Evolutionary conservation across 2,888 invertebrate species (phyloP).

Genomic region (Cantharis nigra): DNA sequence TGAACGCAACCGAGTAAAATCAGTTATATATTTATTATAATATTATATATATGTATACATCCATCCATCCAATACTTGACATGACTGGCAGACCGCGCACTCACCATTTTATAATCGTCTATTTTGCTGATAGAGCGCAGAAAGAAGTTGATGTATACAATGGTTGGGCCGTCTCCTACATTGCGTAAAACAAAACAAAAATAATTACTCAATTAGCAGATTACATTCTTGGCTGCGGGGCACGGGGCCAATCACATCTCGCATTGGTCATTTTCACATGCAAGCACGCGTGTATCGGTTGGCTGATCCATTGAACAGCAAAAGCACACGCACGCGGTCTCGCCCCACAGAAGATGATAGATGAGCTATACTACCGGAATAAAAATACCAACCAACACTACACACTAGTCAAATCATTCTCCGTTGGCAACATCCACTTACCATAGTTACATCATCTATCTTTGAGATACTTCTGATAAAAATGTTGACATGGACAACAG

Average conservation of each 20-base stretch:
- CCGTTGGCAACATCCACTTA: conserved; percentile 68
- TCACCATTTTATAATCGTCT: conserved; percentile 99
- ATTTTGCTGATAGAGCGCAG: conserved; percentile 98
- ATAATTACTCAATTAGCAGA: conserved; percentile 35
- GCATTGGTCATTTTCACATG: conserved; percentile 51
- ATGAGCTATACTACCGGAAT: conserved; percentile 32
- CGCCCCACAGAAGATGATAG: conserved; percentile 40
- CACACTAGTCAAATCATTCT: conserved; percentile 41
- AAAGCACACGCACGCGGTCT: conserved; percentile 48
- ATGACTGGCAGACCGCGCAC: conserved; percentile 61
- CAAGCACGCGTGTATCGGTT: conserved; percentile 41
- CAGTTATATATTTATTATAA: conserved; percentile 11
- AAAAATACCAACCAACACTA: conserved; percentile 45
- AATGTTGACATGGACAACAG: conserved; percentile 96
- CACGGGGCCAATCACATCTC: conserved; percentile 54
- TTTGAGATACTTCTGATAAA: conserved; percentile 98
- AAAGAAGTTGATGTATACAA: conserved; percentile 92
- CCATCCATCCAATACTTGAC: conserved; percentile 53
- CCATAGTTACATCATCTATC: conserved; percentile 99
- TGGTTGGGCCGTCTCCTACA: conserved; percentile 82
- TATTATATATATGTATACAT: conserved; percentile 34
- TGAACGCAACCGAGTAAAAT: conserved; percentile 47
- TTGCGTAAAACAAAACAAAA: conserved; percentile 56
- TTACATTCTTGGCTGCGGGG: conserved; percentile 45
- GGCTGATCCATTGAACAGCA: conserved; percentile 42